These are phyloP conservation scores for Diplodus sargus DNA, from an alignment of 2,797 vertebrate genomes.

Conservation along the genomic window DNA sequence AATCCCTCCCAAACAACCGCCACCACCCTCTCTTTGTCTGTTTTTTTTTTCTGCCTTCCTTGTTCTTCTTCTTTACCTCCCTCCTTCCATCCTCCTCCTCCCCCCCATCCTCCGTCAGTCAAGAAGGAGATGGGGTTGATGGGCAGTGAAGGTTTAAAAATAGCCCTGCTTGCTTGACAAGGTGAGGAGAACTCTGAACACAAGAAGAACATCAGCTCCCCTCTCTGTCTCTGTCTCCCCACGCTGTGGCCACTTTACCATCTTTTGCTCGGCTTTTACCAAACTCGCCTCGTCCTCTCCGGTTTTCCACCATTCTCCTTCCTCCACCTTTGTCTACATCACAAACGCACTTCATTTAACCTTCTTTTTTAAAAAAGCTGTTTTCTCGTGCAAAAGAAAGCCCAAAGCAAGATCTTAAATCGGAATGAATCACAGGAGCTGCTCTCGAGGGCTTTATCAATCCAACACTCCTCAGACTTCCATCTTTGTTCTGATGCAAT, in stretches of 20 bases:
- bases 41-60: background rate
- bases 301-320: background rate
- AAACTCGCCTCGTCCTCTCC: background rate
- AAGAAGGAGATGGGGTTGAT: conserved; percentile 54
- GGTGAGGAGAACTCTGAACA: conserved; percentile 66
- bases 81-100: background rate
- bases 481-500: conserved; percentile 37
- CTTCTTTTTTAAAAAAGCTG: background rate
- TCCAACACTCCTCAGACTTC: background rate
- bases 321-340: conserved; percentile 4
- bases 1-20: background rate
- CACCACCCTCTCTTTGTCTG: background rate
- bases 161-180: conserved; percentile 67
- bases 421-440: background rate
- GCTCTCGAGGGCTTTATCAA: conserved; percentile 23
- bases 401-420: background rate
- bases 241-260: background rate
- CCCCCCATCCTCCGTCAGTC: conserved; percentile 37
- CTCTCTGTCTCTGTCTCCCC: conserved; percentile 1
- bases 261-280: conserved; percentile 3
- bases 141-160: conserved; percentile 73
- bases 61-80: background rate
- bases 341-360: conserved; percentile 3
- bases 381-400: background rate
- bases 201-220: conserved; percentile 46